Conservation (phyloP, 2,797 vertebrate genomes). For the Capromys pilorides region DNA sequence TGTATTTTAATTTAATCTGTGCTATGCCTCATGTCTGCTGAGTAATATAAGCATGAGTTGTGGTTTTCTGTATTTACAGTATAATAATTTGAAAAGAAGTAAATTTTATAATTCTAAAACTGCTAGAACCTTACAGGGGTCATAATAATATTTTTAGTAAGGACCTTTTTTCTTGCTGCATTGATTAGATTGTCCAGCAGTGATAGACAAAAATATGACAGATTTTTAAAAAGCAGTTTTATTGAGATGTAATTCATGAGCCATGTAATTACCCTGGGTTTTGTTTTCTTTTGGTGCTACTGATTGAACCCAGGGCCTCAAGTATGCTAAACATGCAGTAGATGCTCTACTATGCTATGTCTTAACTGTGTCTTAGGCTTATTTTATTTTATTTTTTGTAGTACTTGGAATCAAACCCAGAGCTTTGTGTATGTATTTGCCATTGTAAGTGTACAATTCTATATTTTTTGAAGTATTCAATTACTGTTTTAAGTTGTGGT, state of each 20-base stretch:
- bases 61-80: slow-evolving; percentile 32
- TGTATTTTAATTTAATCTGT: neutral
- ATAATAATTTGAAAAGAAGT: slow-evolving; percentile 46
- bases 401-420: neutral
- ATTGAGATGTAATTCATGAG: neutral
- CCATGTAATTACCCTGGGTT: neutral
- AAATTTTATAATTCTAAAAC: slow-evolving; percentile 24
- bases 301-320: neutral
- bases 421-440: neutral
- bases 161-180: slow-evolving; percentile 42
- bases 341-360: neutral
- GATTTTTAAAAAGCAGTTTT: neutral
- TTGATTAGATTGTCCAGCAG: neutral
- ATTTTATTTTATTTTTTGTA: neutral
- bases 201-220: neutral
- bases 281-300: neutral
- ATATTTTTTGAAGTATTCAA: neutral
- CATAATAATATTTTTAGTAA: slow-evolving; percentile 33
- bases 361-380: neutral
- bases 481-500: neutral
- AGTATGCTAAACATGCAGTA: neutral
- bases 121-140: slow-evolving; percentile 17
- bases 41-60: slow-evolving; percentile 22
- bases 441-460: neutral
- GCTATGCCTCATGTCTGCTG: neutral